Evolutionary conservation across 2,113 vertebrate species (phyloP).

Genomic region (Cepphus grylle): DNA sequence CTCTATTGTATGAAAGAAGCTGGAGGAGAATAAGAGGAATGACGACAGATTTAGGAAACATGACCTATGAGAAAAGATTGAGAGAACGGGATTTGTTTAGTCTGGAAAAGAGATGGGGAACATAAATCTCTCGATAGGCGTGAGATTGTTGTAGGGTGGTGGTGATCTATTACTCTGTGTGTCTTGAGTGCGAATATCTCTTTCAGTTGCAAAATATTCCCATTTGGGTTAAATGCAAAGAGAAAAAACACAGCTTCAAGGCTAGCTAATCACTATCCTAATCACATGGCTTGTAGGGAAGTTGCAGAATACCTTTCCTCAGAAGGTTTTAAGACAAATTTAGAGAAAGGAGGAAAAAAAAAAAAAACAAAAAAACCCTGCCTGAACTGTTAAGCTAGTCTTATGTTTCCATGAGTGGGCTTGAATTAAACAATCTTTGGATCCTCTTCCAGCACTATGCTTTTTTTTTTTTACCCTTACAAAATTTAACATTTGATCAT

Average conservation of each 20-base stretch:
- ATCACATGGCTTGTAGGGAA: not conserved
- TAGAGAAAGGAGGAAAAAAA: not conserved
- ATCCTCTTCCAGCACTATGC: not conserved
- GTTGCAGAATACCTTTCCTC: not conserved
- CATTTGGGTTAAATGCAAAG: not conserved
- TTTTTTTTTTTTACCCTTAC: not conserved
- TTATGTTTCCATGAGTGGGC: constrained; percentile 11
- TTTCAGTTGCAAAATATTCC: not conserved
- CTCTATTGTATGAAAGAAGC: not conserved
- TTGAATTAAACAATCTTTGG: constrained; percentile 29
- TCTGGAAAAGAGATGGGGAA: not conserved
- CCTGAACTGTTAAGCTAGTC: not conserved
- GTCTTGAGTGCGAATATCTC: not conserved
- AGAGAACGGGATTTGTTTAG: constrained; percentile 24
- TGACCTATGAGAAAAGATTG: not conserved
- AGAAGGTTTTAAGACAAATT: not conserved
- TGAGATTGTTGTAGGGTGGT: not conserved
- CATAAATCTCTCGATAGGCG: not conserved
- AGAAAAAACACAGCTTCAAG: not conserved
- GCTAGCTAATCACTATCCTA: not conserved
- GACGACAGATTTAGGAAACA: not conserved
- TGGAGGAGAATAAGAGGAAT: not conserved
- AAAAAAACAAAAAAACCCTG: not conserved
- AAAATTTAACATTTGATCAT: not conserved
- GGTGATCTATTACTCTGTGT: not conserved